phyloP scores from a whole-genome alignment of 2,113 vertebrate genomes.

The Rattus rattus region DNA sequence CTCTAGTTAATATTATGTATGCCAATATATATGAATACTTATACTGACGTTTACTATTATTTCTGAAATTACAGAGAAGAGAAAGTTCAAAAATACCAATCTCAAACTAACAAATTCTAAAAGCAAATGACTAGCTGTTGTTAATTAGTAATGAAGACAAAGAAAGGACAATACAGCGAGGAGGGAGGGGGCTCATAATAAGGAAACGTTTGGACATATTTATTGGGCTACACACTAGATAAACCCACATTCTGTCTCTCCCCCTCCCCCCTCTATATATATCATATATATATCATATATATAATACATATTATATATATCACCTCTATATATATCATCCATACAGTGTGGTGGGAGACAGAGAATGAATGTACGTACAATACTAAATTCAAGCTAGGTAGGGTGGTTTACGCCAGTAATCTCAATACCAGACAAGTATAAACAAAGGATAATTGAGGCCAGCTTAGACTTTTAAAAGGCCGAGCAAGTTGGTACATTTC shows the following conservation, averaged over 20 bases:
- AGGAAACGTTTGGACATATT: not conserved
- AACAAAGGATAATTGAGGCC: not conserved
- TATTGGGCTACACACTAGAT: not conserved
- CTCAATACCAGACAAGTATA: not conserved
- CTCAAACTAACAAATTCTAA: constrained; percentile 55
- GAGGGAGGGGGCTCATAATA: not conserved
- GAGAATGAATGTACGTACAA: constrained; percentile 5
- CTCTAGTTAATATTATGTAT: constrained; percentile 16
- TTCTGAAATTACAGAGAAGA: constrained; percentile 19
- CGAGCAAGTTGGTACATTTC: not conserved
- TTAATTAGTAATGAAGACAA: constrained; percentile 3
- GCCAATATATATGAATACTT: constrained; percentile 11
- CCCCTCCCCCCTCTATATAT: too few relatives aligned
- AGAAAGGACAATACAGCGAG: not conserved
- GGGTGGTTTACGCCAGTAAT: not conserved
- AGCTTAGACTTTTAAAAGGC: not conserved
- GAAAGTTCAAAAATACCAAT: not conserved
- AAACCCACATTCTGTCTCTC: not conserved
- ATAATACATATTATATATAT: too few relatives aligned
- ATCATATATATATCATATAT: too few relatives aligned
- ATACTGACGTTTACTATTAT: not conserved
- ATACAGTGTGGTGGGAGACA: too few relatives aligned
- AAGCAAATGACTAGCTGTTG: constrained; percentile 21
- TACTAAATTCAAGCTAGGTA: not conserved
- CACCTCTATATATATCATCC: too few relatives aligned